Conservation (phyloP, 2,797 vertebrate genomes). For the Gymnoscopelus braueri region DNA sequence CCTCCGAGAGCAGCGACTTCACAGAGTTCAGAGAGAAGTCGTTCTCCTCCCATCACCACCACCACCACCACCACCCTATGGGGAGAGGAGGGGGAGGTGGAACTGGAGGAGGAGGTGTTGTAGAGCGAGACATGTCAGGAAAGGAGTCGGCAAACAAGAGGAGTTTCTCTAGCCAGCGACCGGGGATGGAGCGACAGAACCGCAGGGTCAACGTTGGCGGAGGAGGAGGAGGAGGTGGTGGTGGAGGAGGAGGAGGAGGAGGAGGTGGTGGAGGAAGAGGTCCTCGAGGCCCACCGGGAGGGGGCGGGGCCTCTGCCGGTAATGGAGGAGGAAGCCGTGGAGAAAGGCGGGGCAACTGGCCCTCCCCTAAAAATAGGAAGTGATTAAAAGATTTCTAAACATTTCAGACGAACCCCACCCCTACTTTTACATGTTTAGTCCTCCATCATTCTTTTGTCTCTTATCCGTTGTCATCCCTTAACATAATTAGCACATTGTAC, state of each 20-base stretch:
- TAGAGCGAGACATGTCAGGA: conserved; percentile 74
- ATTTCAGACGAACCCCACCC: conserved; percentile 57
- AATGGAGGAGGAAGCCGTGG: conserved; percentile 79
- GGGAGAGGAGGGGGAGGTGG: conserved; percentile 70
- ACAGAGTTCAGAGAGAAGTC: conserved; percentile 88
- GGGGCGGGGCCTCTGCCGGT: conserved; percentile 48
- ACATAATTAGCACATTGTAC: conserved; percentile 77
- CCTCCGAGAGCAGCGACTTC: conserved; percentile 95
- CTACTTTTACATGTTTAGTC: conserved; percentile 43
- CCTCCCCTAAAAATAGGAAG: conserved; percentile 93
- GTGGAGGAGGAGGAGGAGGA: conserved; percentile 73
- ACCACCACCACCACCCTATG: conserved; percentile 61
- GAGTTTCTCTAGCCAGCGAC: conserved; percentile 94
- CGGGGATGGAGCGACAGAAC: conserved; percentile 94
- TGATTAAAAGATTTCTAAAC: conserved; percentile 70
- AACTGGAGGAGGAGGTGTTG: conserved; percentile 57
- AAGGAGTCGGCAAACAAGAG: conserved; percentile 86
- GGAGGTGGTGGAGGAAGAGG: conserved; percentile 67
- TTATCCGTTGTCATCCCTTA: conserved; percentile 65
- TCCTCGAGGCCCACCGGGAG: too few relatives aligned
- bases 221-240: conserved; percentile 62
- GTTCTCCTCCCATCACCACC: conserved; percentile 77
- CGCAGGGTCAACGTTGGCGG: conserved; percentile 85
- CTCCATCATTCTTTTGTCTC: conserved; percentile 57
- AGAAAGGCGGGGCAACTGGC: conserved; percentile 87